Conservation (phyloP, 2,888 invertebrate species). For the Copidosoma aretas region DNA sequence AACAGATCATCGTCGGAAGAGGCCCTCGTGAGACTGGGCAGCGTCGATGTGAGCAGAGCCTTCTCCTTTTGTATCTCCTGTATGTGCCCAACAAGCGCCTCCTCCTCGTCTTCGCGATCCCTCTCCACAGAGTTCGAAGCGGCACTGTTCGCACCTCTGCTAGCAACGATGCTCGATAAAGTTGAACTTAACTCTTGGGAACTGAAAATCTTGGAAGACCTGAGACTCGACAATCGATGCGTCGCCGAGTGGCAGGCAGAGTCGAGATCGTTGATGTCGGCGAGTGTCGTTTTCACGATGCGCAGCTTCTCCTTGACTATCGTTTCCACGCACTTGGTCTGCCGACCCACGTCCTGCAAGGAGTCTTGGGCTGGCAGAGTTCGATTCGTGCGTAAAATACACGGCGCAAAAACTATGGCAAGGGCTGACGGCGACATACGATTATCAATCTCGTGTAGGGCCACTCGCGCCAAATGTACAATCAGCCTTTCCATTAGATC, state of each 20-base stretch:
- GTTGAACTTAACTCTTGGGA: constrained; percentile 65
- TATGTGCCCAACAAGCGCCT: constrained; percentile 79
- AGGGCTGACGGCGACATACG: constrained; percentile 90
- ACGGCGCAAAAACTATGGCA: constrained; percentile 94
- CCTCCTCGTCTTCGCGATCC: constrained; percentile 71
- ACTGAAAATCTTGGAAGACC: constrained; percentile 75
- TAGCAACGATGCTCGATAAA: constrained; percentile 50
- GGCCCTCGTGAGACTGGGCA: constrained; percentile 81
- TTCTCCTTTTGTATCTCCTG: constrained; percentile 84
- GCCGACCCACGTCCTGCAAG: constrained; percentile 86
- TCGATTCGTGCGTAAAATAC: constrained; percentile 87
- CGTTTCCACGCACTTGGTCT: constrained; percentile 89
- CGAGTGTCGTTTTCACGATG: constrained; percentile 83
- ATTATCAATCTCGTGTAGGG: constrained; percentile 84
- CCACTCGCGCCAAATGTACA: constrained; percentile 90
- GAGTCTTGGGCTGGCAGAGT: constrained; percentile 90
- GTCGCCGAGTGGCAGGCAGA: constrained; percentile 85
- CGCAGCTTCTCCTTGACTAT: constrained; percentile 86
- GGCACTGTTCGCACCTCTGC: constrained; percentile 46
- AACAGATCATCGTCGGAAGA: constrained; percentile 89
- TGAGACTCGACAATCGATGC: constrained; percentile 77
- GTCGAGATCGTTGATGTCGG: constrained; percentile 90
- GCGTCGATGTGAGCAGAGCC: constrained; percentile 77
- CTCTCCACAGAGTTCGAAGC: constrained; percentile 55
- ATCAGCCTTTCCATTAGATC: constrained; percentile 90